Percentiles rank a stretch among this genome's conserved stretches.
Evolutionary conservation across 2,797 vertebrate genomes (phyloP).

Genomic region (Vespertilio murinus): DNA sequence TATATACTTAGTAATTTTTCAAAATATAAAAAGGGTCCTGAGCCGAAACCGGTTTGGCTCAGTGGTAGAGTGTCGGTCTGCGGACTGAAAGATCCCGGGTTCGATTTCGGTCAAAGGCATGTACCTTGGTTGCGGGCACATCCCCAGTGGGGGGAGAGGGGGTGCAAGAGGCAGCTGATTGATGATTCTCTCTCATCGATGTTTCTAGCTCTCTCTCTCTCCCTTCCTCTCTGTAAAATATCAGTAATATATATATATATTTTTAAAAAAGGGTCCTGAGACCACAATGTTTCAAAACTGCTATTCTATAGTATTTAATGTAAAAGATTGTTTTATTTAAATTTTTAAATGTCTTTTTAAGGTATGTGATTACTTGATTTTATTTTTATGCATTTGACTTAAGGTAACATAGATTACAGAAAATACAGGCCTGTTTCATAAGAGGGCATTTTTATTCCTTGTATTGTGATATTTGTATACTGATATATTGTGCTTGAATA

Average conservation of each 20-base stretch:
- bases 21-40: not conserved
- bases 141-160: too few species aligned
- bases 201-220: too few species aligned
- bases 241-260: too few species aligned
- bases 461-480: not conserved
- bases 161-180: too few species aligned
- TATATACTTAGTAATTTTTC: not conserved
- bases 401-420: not conserved
- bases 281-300: not conserved
- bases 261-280: not conserved
- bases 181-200: too few species aligned
- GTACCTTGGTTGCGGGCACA: too few species aligned
- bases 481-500: conserved; percentile 48
- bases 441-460: not conserved
- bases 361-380: not conserved
- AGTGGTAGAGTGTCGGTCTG: too few species aligned
- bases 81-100: too few species aligned
- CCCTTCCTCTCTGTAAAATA: too few species aligned
- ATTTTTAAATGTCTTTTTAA: conserved; percentile 22
- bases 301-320: not conserved
- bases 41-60: too few species aligned
- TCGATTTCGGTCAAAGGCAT: too few species aligned
- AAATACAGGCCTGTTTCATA: conserved; percentile 1
- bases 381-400: not conserved
- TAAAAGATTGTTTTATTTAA: conserved; percentile 20